Conservation (phyloP, 1,140 invertebrate species). For the Bombus impatiens region DNA sequence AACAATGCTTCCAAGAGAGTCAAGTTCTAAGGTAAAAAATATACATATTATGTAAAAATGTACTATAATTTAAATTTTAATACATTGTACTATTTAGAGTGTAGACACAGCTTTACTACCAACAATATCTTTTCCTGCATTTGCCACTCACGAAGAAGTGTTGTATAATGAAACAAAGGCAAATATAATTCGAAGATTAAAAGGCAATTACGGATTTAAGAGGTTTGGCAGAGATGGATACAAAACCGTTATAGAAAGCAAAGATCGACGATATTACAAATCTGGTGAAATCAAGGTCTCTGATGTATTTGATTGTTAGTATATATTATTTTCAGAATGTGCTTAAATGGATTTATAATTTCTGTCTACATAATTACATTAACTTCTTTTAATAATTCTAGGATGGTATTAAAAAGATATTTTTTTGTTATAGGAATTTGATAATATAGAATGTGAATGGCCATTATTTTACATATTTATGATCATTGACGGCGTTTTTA, state of each 20-base stretch:
- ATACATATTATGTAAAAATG: conserved; percentile 22
- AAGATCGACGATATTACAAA: conserved; percentile 87
- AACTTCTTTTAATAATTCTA: background rate
- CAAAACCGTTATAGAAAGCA: conserved; percentile 94
- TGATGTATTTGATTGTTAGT: conserved; percentile 53
- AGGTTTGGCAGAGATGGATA: conserved; percentile 98
- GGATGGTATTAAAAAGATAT: background rate
- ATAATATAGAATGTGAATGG: conserved; percentile 98
- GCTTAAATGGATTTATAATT: conserved; percentile 4
- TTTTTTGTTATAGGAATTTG: conserved; percentile 89
- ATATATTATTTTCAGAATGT: conserved; percentile 23
- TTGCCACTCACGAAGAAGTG: conserved; percentile 97
- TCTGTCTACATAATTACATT: background rate
- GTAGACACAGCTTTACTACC: conserved; percentile 95
- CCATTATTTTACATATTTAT: conserved; percentile 97
- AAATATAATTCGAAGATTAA: conserved; percentile 93
- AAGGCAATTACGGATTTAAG: conserved; percentile 96
- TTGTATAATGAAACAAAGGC: conserved; percentile 93
- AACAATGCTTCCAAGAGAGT: conserved; percentile 98
- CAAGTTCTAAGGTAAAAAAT: conserved; percentile 94
- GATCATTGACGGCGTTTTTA: conserved; percentile 97
- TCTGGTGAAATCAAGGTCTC: conserved; percentile 88
- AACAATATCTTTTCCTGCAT: conserved; percentile 98
- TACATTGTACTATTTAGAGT: conserved; percentile 83
- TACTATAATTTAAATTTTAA: conserved; percentile 43